Conservation (phyloP, 2,797 vertebrate species). For the Galago senegalensis region DNA sequence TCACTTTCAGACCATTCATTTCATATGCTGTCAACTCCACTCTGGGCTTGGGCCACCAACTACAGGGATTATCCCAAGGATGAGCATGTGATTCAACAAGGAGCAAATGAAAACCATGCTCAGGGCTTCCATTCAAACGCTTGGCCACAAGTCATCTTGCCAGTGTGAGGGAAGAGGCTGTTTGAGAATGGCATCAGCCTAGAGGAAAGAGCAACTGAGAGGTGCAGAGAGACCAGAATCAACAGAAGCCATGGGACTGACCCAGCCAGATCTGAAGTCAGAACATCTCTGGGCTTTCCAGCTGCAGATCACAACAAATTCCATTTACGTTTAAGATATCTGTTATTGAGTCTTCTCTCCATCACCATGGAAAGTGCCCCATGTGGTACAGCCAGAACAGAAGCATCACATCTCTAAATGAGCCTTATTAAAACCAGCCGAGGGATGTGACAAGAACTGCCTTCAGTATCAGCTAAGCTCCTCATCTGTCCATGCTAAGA, state of each 20-base stretch:
- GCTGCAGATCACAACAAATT: not conserved
- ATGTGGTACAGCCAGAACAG: not conserved
- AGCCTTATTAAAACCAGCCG: not conserved
- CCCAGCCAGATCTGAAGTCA: not conserved
- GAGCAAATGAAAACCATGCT: conserved; percentile 16
- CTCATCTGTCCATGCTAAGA: not conserved
- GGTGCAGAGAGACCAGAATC: not conserved
- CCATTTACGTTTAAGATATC: not conserved
- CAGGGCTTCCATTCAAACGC: not conserved
- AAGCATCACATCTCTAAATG: not conserved
- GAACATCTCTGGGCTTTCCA: not conserved
- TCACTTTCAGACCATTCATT: conserved; percentile 60
- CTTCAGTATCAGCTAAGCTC: not conserved
- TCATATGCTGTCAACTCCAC: not conserved
- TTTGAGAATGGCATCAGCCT: not conserved
- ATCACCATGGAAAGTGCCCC: not conserved
- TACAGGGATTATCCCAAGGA: conserved; percentile 69
- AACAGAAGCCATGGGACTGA: not conserved
- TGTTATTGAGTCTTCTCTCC: not conserved
- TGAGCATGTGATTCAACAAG: conserved; percentile 47
- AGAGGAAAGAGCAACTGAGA: not conserved
- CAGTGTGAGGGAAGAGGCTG: not conserved
- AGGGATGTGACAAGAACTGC: not conserved
- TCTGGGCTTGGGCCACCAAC: conserved; percentile 5
- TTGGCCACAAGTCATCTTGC: conserved; percentile 24